Evolutionary conservation across 2,888 invertebrate species (phyloP), one percentile per base, ranked within the genome.

Genomic region (Heliconius ethilla): DNA sequence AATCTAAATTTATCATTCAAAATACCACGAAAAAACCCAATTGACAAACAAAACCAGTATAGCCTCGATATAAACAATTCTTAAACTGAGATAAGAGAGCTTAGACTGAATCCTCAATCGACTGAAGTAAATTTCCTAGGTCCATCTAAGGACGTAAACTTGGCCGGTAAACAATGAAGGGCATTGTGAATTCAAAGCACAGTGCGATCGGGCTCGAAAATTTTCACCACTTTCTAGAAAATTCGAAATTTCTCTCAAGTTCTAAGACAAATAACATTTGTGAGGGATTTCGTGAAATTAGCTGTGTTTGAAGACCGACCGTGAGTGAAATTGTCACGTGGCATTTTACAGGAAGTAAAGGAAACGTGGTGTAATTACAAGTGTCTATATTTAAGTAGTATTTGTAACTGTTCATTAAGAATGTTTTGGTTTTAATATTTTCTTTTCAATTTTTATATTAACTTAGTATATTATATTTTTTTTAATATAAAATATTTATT

Each of bases 211-310:
- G 83, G 84, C 86, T 88, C 84, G 87, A 86, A 88, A 89, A 88
- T 90, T 90, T 88, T 89, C 89, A 88, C 86, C 87, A 87, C 86
- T 88, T 87, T 85, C 87, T 82, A 83, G 88, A 86, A 89, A 90
- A 90, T 89, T 59, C 59, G 59, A 87, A 87, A 88, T 88, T 89
- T 86, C 83, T 76, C 55, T 74, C 75, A 65, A 73, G 25, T 67
- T 76, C 79, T 75, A 82, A 82, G 81, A 83, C 82, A 83, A 83
- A 83, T 81, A 83, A 79, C 77, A 81, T 82, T 78, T 78, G 76
- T 76, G 79, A 78, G 75, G 78, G 81, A 79, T 81, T 81, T 79
- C 77, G 81, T 69, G 75, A 75, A 79, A 81, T 81, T 82, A 81
- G 75, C 75, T 67, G 70, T 79, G 80, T 79, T 82, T 79, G 80